Conservation (phyloP, 2,888 invertebrate genomes). For the Dicyrtomina minuta region DNA sequence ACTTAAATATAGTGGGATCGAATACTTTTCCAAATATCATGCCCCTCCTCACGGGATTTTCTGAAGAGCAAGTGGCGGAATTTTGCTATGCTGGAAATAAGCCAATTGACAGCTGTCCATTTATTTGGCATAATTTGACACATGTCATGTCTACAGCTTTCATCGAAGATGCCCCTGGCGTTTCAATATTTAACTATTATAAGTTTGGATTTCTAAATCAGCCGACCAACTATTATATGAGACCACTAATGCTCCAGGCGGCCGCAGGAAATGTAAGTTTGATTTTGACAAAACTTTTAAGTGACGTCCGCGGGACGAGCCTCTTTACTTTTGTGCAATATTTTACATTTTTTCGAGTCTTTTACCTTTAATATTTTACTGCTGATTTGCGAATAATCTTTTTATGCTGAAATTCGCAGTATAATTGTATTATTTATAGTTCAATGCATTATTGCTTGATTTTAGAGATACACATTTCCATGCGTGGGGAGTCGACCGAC, state of each 20-base stretch:
- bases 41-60: too few species aligned
- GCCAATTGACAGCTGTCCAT: too few species aligned
- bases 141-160: conserved; percentile 29
- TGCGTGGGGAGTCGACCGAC: conserved; percentile 27
- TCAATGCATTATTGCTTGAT: background rate
- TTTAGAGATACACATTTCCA: conserved; percentile 14
- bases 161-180: conserved; percentile 27
- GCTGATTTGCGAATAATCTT: too few species aligned
- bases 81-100: conserved; percentile 50
- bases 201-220: conserved; percentile 28
- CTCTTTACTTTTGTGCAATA: too few species aligned
- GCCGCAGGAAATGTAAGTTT: too few species aligned
- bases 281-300: too few species aligned
- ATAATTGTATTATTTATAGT: too few species aligned
- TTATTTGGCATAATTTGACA: conserved; percentile 40
- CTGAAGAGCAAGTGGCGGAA: conserved; percentile 56
- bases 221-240: conserved; percentile 16
- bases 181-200: conserved; percentile 28
- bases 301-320: too few species aligned
- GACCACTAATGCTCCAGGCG: conserved; percentile 23
- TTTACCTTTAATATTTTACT: too few species aligned
- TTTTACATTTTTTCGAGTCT: too few species aligned
- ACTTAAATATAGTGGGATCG: conserved; percentile 57
- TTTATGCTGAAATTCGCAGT: too few species aligned
- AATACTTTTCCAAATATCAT: conserved; percentile 61